Base-by-base conservation (phyloP, 2,113 vertebrate species). In the Triplophysa rosa region DNA sequence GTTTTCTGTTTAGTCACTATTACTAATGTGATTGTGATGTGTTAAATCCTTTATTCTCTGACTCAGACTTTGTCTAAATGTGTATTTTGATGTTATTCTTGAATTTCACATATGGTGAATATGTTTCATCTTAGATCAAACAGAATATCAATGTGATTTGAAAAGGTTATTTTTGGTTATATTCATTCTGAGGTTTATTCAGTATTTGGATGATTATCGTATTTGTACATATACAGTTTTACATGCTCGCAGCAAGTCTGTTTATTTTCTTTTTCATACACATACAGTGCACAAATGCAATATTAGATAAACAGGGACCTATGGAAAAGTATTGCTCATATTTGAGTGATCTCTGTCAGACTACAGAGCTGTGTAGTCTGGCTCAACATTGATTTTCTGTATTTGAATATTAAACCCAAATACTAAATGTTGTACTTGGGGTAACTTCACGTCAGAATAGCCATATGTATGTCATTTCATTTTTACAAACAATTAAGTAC, bases 201-300 rank as follows among this genome's bases (percentile, higher is more conserved):
- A 61, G 42, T 26, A 11, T 67, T 79, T 66, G 9, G 21, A 13
- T 12, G 47, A 24, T 70, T 52, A 16, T 26, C 71, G 24, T 83
- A 6, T 71, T 71, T 71, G 73, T 84, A 77, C 73, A 80, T 77
- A 73, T n/a, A 33, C 24, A 23, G 21, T 19, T n/a, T 65, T 19
- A 21, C 67, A 71, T 40, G 67, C 11, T 52, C 61, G 24, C 37
- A 26, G 11, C 40, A 4, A 47, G 33, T 14, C 3, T 42, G 29
- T 5, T 45, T n/a, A 40, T 52, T 37, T 17, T 45, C 2, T 26
- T 79, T 65, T 71, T 64, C 65, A 79, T 70, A 49, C 29, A 54
- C 12, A 45, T 17, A 73, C 33, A 33, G 5, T 33, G 4, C 77
- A 66, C n/a, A 12, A 54, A 17, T 54, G 54, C 21, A 56, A 17